Percentiles rank a stretch among this genome's conserved stretches.
Conservation (phyloP, 2,797 vertebrate genomes). For the Phoxinus dragarum region DNA sequence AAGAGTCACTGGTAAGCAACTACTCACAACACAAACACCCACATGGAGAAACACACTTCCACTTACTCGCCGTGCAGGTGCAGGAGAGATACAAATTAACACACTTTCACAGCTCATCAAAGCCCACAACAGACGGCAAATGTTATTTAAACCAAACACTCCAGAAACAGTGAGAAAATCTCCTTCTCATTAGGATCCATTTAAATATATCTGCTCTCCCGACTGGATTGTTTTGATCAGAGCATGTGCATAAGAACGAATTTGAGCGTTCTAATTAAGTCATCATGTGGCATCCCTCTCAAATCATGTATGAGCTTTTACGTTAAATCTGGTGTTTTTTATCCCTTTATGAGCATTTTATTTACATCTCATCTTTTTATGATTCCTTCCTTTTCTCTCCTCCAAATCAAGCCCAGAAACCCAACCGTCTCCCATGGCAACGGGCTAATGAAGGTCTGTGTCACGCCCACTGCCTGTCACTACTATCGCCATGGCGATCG, state of each 20-base stretch:
- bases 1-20: constrained; percentile 69
- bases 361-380: constrained; percentile 11
- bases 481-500: constrained; percentile 43
- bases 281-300: not conserved
- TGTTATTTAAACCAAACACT: constrained; percentile 50
- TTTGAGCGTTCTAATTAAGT: not conserved
- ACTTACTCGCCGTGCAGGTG: constrained; percentile 37
- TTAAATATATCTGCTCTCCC: constrained; percentile 24
- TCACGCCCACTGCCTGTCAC: constrained; percentile 41
- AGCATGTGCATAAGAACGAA: not conserved
- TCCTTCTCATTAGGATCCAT: constrained; percentile 30
- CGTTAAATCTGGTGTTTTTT: not conserved
- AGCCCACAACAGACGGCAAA: constrained; percentile 29
- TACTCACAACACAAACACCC: constrained; percentile 62
- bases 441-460: constrained; percentile 73
- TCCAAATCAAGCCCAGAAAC: constrained; percentile 49
- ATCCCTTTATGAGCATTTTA: not conserved
- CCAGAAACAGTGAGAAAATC: constrained; percentile 3
- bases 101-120: constrained; percentile 33
- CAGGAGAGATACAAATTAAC: constrained; percentile 32
- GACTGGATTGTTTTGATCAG: constrained; percentile 8
- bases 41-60: constrained; percentile 48
- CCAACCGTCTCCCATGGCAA: constrained; percentile 66
- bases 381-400: constrained; percentile 44
- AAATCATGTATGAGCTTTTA: constrained; percentile 1